These are phyloP conservation scores for Drosophila murphyi DNA, from an alignment of 1,140 invertebrate species.

Conservation along the genomic window DNA sequence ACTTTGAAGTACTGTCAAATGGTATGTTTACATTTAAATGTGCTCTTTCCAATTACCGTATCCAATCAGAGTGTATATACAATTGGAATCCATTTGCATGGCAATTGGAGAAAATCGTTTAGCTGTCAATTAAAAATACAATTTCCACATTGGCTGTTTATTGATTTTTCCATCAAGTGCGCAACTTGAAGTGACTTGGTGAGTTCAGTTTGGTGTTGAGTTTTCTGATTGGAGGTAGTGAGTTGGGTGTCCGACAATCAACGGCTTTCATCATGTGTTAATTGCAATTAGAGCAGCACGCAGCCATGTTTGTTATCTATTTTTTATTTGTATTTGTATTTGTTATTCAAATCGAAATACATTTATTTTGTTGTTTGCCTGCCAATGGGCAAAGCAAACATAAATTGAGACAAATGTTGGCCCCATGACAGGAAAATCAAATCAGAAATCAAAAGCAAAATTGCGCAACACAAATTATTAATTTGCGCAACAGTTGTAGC, in stretches of 20 bases:
- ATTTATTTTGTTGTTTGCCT: constrained; percentile 45
- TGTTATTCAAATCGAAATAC: constrained; percentile 32
- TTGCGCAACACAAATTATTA: constrained; percentile 67
- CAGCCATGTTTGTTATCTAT: constrained; percentile 39
- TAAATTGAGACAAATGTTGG: constrained; percentile 57
- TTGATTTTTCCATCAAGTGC: constrained; percentile 63
- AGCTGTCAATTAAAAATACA: constrained; percentile 81
- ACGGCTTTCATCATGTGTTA: constrained; percentile 73
- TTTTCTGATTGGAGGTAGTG: constrained; percentile 5
- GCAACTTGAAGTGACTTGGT: constrained; percentile 31
- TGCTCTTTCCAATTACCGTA: constrained; percentile 52
- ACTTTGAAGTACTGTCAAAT: too few species aligned
- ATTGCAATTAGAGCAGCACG: constrained; percentile 73
- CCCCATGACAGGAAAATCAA: constrained; percentile 34
- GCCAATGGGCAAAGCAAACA: constrained; percentile 42
- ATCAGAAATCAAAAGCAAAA: constrained; percentile 40
- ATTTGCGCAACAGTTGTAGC: constrained; percentile 73
- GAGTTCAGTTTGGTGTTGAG: constrained; percentile 9
- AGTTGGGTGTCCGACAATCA: constrained; percentile 34
- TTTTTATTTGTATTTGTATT: constrained; percentile 5
- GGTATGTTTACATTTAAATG: neutral
- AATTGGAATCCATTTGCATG: constrained; percentile 69
- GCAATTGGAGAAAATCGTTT: constrained; percentile 75
- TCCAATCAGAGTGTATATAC: constrained; percentile 25
- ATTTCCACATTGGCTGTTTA: constrained; percentile 67